Evolutionary conservation across 2,797 vertebrate genomes (phyloP).

Genomic region (Loris lydekkerianus): DNA sequence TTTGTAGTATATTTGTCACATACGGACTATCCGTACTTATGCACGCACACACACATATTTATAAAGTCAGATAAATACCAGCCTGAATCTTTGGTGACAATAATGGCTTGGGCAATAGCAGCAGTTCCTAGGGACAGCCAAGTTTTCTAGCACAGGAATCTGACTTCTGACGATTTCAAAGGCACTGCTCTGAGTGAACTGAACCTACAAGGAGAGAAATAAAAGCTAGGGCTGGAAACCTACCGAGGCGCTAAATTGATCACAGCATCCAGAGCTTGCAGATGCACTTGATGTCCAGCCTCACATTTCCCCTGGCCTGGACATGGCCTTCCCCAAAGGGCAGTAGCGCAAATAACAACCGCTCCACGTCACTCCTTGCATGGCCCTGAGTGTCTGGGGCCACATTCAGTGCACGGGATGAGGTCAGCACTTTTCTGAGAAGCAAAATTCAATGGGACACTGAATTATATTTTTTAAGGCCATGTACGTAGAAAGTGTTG

Average conservation of each 20-base stretch:
- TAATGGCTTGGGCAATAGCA: background rate
- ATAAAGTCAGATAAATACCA: background rate
- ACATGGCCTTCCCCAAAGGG: background rate
- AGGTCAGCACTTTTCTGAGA: slow-evolving; percentile 25
- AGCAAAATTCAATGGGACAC: background rate
- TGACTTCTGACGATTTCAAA: background rate
- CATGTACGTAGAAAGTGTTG: background rate
- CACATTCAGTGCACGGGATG: background rate
- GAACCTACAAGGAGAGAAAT: background rate
- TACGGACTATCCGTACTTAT: fast-evolving
- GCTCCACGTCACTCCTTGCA: fast-evolving
- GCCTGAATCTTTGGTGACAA: background rate
- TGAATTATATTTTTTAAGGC: slow-evolving; percentile 39
- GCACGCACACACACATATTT: background rate
- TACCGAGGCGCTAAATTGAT: fast-evolving
- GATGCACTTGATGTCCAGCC: fast-evolving
- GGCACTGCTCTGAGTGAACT: background rate
- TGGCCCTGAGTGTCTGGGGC: background rate
- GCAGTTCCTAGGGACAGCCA: background rate
- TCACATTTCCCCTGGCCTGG: background rate
- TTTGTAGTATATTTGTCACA: fast-evolving
- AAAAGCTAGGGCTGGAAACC: background rate
- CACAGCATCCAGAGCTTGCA: background rate
- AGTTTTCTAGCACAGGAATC: background rate
- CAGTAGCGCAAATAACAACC: too few relatives aligned